Percentiles rank a stretch among this genome's conserved stretches.
These are phyloP conservation scores for Pan paniscus DNA, from an alignment of 2,113 vertebrate genomes.

Conservation along the genomic window DNA sequence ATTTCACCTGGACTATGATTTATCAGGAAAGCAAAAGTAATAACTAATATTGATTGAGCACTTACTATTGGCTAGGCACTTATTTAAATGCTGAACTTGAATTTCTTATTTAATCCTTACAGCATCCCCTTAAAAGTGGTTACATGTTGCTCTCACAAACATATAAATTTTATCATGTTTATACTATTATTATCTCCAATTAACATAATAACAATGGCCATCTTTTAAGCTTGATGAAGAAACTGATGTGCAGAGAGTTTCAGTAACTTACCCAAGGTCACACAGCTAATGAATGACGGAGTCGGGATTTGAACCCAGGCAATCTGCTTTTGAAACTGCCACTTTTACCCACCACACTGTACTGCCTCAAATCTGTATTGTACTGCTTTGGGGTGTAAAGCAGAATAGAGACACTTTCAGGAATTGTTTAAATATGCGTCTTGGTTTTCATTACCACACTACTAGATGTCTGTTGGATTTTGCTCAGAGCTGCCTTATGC, in stretches of 20 bases:
- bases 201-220: too few relatives aligned
- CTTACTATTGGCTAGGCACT: neutral
- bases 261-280: neutral
- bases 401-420: neutral
- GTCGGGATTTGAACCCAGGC: neutral
- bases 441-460: neutral
- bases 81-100: neutral
- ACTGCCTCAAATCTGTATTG: neutral
- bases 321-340: neutral
- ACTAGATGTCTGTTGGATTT: conserved; percentile 40
- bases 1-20: neutral
- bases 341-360: neutral
- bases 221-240: neutral
- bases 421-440: neutral
- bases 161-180: neutral
- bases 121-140: neutral
- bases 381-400: neutral
- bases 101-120: neutral
- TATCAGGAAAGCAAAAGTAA: neutral
- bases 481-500: conserved; percentile 17
- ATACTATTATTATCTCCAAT: neutral
- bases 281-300: neutral
- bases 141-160: neutral
- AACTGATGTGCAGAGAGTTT: neutral
- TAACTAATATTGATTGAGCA: neutral